Percentiles rank a stretch among this genome's conserved stretches.
These are phyloP conservation scores for Trachelipus rathkii DNA, from an alignment of 1,140 invertebrate species.

Conservation along the genomic window DNA sequence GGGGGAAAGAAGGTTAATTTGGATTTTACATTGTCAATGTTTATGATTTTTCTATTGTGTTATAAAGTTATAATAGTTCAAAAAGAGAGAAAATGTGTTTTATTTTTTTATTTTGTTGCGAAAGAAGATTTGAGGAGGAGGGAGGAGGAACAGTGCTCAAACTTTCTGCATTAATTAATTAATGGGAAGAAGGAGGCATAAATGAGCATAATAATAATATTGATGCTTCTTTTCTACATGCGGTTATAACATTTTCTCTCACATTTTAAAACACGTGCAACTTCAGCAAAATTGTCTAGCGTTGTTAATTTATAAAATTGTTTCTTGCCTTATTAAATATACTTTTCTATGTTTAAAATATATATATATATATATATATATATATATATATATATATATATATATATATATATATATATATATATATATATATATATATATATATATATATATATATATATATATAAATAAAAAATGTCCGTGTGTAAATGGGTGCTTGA, in stretches of 20 bases:
- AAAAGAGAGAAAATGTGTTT: too few species aligned
- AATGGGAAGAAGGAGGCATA: neutral
- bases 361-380: constrained; percentile 4
- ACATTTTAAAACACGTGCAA: neutral
- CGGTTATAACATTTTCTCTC: neutral
- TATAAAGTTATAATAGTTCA: too few species aligned
- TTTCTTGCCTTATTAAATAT: constrained; percentile 1
- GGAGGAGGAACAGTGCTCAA: too few species aligned
- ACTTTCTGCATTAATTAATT: too few species aligned
- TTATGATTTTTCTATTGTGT: too few species aligned
- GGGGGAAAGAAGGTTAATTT: too few species aligned
- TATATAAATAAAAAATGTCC: neutral
- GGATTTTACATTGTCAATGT: too few species aligned
- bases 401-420: constrained; percentile 1
- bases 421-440: neutral
- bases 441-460: neutral
- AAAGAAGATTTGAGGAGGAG: too few species aligned
- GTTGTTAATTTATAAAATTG: neutral
- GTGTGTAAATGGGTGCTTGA: neutral
- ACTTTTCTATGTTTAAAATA: neutral
- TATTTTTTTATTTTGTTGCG: too few species aligned
- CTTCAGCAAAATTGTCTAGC: neutral
- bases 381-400: neutral
- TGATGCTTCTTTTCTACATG: neutral
- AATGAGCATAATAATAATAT: neutral